Evolutionary conservation across 2,797 vertebrate genomes (phyloP), one percentile per base, ranked within the genome.

Genomic region (Artibeus jamaicensis): DNA sequence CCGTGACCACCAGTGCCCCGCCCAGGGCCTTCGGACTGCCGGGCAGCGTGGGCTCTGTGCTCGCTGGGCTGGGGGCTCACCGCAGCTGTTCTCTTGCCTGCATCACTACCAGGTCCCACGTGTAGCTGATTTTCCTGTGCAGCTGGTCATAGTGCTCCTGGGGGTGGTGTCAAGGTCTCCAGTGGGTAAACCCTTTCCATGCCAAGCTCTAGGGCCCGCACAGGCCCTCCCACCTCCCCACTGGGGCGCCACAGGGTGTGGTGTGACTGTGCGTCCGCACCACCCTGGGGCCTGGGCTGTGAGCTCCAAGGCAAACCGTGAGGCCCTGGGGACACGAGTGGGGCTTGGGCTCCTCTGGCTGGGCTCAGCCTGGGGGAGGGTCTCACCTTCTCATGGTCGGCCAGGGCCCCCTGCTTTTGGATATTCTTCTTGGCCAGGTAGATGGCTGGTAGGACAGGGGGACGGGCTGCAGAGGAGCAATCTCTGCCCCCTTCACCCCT

Each of bases 361-460:
- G 67, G 39, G 62, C 39, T 44, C 48, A 34, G 62, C 77, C 65
- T 11, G 15, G 46, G 14, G 15, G 57, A 0, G 62, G 6, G 6
- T 3, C 93, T 97, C 98, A 99, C 99, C 99, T 99, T 99, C 98
- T 99, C 99, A 0, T 99, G 99, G 89, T 99, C 99, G 6, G 99
- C 98, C 74, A 99, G 98, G 59, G 99, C 98, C 0, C 99, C 99
- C 96, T 99, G 99, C 97, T 99, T 99, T 82, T 99, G 98, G 90
- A 99, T 99, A 97, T 99, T 99, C 98, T 99, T 99, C 99, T 99
- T 99, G 42, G 99, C 99, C 98, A 99, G 96, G 98, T 99, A 99
- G 96, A 99, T 99, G 76, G 99, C 99, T 99, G 96, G 46, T 91
- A 94, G 81, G 89, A 62, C 81, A 76, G 0, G 46, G 19, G 10